These are phyloP conservation scores for Fringilla coelebs DNA, from an alignment of 2,797 vertebrate genomes.

Conservation along the genomic window DNA sequence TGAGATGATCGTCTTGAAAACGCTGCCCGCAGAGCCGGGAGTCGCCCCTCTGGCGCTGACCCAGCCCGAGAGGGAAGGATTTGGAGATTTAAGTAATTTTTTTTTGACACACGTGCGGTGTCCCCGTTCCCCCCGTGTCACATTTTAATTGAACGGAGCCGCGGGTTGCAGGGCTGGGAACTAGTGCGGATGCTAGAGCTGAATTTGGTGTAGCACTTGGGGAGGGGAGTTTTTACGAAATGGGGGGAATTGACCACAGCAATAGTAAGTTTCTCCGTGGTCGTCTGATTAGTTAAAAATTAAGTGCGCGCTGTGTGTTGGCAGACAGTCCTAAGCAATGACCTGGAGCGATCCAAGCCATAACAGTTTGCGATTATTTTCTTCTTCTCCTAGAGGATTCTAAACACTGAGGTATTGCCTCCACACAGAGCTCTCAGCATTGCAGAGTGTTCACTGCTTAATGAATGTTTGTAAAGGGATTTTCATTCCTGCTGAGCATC, in stretches of 20 bases:
- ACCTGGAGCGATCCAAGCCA: background rate
- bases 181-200: background rate
- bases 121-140: background rate
- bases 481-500: background rate
- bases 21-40: background rate
- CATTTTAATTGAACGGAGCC: background rate
- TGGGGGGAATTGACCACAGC: background rate
- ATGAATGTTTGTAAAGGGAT: background rate
- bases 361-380: background rate
- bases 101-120: background rate
- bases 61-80: background rate
- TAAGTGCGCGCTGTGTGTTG: background rate
- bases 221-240: background rate
- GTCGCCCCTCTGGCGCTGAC: background rate
- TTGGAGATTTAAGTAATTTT: background rate
- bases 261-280: background rate
- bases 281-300: background rate
- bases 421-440: background rate
- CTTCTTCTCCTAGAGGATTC: background rate
- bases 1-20: background rate
- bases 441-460: background rate
- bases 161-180: background rate
- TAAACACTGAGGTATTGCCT: background rate
- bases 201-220: background rate
- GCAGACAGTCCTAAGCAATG: background rate